A percentile compares a stretch with the other conserved stretches of the same genome.
These are phyloP conservation scores for Epizoanthus ramosus DNA, from an alignment of 92 coral and sea anemone genomes.

Conservation along the genomic window DNA sequence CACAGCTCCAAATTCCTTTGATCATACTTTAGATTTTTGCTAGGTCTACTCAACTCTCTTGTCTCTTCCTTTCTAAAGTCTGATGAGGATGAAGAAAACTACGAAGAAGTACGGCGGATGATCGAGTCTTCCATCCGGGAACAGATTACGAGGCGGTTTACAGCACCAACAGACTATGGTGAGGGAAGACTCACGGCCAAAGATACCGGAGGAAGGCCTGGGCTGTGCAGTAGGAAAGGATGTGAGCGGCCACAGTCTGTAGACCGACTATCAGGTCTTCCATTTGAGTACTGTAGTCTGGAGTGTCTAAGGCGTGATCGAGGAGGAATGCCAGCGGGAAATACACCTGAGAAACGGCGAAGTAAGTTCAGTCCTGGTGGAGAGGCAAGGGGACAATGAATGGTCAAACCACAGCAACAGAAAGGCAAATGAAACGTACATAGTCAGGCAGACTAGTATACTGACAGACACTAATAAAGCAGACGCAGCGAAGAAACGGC, in stretches of 20 bases:
- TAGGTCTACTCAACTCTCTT: background rate
- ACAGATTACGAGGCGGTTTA: slow-evolving; percentile 42
- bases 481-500: too few species aligned
- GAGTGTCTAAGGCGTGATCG: slow-evolving; percentile 34
- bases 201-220: background rate
- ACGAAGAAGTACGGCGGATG: slow-evolving; percentile 65
- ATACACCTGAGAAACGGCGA: slow-evolving; percentile 18
- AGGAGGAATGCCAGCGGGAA: slow-evolving; percentile 6
- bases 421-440: too few species aligned
- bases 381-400: too few species aligned
- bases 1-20: background rate
- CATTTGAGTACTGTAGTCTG: slow-evolving; percentile 35
- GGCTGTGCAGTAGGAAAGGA: slow-evolving; percentile 22
- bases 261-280: slow-evolving; percentile 18
- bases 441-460: too few species aligned
- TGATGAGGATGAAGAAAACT: slow-evolving; percentile 83
- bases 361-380: slow-evolving; percentile 9
- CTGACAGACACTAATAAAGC: too few species aligned
- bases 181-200: slow-evolving; percentile 38
- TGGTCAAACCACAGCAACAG: too few species aligned
- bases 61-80: slow-evolving; percentile 53
- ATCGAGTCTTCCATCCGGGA: slow-evolving; percentile 71
- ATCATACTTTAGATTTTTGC: background rate
- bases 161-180: background rate
- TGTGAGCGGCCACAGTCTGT: slow-evolving; percentile 24